Percentiles rank a stretch among this genome's conserved stretches.
phyloP scores from a whole-genome alignment of 2,113 vertebrate species.

The Ibidorhyncha struthersii region DNA sequence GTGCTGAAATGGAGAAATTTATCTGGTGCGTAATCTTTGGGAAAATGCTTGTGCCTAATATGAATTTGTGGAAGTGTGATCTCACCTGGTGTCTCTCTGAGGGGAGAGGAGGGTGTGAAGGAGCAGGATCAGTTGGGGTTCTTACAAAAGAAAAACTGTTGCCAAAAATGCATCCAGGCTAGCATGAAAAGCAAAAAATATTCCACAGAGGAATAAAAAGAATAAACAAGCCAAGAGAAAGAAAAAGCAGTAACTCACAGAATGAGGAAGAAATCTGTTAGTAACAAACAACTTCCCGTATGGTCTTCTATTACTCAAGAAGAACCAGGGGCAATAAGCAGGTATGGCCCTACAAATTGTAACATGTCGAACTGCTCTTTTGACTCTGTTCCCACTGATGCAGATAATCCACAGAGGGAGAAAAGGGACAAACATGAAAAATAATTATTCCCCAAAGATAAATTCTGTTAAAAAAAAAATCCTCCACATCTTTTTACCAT shows the following conservation, averaged over 20 bases:
- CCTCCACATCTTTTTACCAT: neutral
- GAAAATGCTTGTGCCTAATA: constrained; percentile 24
- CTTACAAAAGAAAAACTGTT: neutral
- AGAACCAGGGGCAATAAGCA: neutral
- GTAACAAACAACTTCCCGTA: neutral
- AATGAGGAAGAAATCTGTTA: neutral
- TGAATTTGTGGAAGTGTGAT: constrained; percentile 9
- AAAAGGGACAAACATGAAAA: neutral
- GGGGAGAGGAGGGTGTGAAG: neutral
- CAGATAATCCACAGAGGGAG: neutral
- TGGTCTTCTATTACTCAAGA: neutral
- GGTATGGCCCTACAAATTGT: neutral
- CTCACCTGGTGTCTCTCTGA: neutral
- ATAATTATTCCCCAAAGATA: neutral
- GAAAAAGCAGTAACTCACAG: neutral
- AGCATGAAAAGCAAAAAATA: neutral
- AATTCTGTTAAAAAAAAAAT: neutral
- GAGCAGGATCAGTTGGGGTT: neutral
- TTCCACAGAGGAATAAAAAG: neutral
- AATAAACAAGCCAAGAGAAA: neutral
- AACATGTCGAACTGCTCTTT: neutral
- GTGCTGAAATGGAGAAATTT: constrained; percentile 42
- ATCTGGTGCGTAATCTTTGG: constrained; percentile 41
- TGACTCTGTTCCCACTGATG: neutral
- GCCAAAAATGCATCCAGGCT: neutral